phyloP scores from a whole-genome alignment of 2,888 invertebrate genomes.

The Nomada fabriciana region DNA sequence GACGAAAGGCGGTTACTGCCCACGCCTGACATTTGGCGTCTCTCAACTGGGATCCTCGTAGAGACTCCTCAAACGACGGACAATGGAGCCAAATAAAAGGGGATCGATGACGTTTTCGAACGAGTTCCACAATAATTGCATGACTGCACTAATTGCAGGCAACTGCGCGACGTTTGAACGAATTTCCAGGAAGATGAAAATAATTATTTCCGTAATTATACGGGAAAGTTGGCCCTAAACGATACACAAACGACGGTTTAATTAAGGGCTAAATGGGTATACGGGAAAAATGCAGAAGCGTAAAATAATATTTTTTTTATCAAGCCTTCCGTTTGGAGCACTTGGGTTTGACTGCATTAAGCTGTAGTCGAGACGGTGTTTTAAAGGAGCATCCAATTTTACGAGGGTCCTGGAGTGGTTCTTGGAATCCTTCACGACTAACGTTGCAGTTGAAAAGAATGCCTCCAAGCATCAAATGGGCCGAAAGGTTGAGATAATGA shows the following conservation, averaged over 20 bases:
- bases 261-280: too few relatives aligned
- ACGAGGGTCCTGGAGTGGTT: constrained; percentile 7
- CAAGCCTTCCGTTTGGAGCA: background rate
- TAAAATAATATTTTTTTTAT: background rate
- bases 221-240: too few relatives aligned
- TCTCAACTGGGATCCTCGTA: constrained; percentile 15
- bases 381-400: constrained; percentile 4
- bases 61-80: background rate
- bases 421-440: constrained; percentile 12
- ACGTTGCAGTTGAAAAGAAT: background rate
- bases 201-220: too few relatives aligned
- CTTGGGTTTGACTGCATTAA: background rate
- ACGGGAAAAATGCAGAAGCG: too few relatives aligned
- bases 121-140: background rate
- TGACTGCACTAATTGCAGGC: background rate
- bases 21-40: constrained; percentile 56
- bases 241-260: too few relatives aligned
- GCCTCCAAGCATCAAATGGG: background rate
- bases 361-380: background rate
- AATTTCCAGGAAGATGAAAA: too few relatives aligned
- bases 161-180: background rate
- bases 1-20: constrained; percentile 55
- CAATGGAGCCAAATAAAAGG: background rate
- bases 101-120: background rate
- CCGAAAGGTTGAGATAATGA: constrained; percentile 24